Conservation (phyloP, 2,797 vertebrate species). For the Muscicapa striata region DNA sequence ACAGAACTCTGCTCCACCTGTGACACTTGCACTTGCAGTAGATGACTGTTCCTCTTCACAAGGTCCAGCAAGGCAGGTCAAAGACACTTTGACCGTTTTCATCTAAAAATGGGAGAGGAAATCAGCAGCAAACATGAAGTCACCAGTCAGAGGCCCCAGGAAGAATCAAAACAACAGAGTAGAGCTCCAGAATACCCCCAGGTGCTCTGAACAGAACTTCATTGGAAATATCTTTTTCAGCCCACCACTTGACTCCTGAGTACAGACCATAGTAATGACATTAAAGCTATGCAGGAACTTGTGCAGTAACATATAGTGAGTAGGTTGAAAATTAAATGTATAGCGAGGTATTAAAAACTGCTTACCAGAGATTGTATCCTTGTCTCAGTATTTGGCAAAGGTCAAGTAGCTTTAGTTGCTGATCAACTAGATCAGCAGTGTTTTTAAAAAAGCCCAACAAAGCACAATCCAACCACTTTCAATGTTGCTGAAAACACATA, state of each 20-base stretch:
- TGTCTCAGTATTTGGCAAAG: not conserved
- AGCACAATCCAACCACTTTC: not conserved
- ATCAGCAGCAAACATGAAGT: not conserved
- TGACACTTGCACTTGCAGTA: not conserved
- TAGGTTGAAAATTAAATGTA: not conserved
- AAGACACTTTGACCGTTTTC: not conserved
- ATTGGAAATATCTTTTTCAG: not conserved
- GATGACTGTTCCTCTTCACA: not conserved
- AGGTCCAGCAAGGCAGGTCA: fast-evolving
- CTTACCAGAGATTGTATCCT: not conserved
- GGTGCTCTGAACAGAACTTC: not conserved
- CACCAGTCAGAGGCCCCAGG: not conserved
- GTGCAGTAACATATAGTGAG: not conserved
- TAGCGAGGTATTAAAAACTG: not conserved
- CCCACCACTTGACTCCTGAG: not conserved
- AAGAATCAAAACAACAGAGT: not conserved
- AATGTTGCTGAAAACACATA: not conserved
- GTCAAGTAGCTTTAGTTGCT: not conserved
- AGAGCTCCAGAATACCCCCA: not conserved
- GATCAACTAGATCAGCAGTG: not conserved
- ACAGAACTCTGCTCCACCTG: fast-evolving
- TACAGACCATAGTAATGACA: not conserved
- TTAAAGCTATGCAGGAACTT: not conserved
- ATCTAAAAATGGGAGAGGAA: not conserved
- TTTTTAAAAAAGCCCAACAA: not conserved